phyloP scores from a whole-genome alignment of 2,113 vertebrate genomes.

The Nettapus auritus region DNA sequence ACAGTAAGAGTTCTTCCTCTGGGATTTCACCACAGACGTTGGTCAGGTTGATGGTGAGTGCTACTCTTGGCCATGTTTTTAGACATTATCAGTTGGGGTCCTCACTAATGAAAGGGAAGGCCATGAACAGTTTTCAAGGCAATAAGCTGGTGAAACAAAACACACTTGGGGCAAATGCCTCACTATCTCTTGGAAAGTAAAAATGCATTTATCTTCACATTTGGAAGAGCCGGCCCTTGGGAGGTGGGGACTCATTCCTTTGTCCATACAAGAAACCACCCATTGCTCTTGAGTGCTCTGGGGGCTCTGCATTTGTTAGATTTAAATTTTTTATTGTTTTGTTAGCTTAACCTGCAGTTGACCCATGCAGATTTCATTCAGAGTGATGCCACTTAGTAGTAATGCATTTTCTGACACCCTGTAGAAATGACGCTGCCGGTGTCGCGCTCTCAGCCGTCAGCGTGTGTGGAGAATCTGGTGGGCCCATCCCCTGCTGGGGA shows the following conservation, averaged over 20 bases:
- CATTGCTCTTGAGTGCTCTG: slow-evolving; percentile 28
- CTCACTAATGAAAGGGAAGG: neutral
- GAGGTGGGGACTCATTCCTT: neutral
- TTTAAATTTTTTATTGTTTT: slow-evolving; percentile 81
- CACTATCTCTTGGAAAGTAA: neutral
- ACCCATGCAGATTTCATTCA: slow-evolving; percentile 76
- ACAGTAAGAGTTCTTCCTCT: neutral
- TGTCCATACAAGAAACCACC: slow-evolving; percentile 39
- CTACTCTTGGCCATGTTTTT: neutral
- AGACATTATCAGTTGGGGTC: neutral
- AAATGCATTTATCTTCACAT: neutral
- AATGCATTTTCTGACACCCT: slow-evolving; percentile 73
- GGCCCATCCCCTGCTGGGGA: slow-evolving; percentile 8
- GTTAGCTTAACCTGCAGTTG: slow-evolving; percentile 80
- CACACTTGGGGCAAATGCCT: neutral
- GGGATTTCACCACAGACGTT: rapidly evolving
- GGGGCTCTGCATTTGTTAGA: slow-evolving; percentile 57
- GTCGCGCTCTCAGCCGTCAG: neutral
- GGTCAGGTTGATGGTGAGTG: neutral
- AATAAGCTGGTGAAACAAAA: neutral
- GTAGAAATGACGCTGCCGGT: slow-evolving; percentile 24
- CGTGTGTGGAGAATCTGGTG: neutral
- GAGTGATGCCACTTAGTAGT: slow-evolving; percentile 53
- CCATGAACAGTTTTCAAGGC: neutral
- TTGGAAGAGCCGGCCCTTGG: neutral